A percentile compares a stretch with the other conserved stretches of the same genome.
phyloP scores from a whole-genome alignment of 2,888 invertebrate species.

The Drosophila lacicola region DNA sequence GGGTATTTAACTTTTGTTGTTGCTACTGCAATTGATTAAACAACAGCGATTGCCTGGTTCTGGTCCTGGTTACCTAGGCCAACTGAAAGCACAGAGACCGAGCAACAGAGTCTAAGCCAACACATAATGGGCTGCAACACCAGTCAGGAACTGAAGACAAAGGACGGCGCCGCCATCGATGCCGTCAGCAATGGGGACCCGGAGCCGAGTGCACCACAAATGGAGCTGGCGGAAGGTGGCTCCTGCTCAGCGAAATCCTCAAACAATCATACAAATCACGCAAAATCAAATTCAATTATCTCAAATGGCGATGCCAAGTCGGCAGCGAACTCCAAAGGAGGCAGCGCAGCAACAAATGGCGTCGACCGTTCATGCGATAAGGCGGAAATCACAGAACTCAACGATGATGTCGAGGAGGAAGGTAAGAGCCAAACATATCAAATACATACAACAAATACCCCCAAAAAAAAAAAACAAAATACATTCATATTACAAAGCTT shows the following conservation, averaged over 20 bases:
- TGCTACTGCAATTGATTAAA: constrained; percentile 80
- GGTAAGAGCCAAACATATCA: constrained; percentile 63
- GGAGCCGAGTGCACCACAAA: constrained; percentile 64
- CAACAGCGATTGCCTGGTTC: constrained; percentile 54
- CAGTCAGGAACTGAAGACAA: constrained; percentile 86
- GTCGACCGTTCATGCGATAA: constrained; percentile 73
- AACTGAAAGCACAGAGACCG: constrained; percentile 50
- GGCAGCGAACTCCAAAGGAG: constrained; percentile 29
- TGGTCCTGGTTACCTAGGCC: constrained; percentile 69
- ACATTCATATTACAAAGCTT: constrained; percentile 46
- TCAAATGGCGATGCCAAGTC: constrained; percentile 80
- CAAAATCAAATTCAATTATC: constrained; percentile 82
- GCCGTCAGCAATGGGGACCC: constrained; percentile 67
- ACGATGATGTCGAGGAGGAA: constrained; percentile 79
- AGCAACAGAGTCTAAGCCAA: constrained; percentile 35
- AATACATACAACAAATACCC: constrained; percentile 13
- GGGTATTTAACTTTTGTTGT: constrained; percentile 39
- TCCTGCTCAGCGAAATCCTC: constrained; percentile 52
- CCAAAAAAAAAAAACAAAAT: constrained; percentile 21
- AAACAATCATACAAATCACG: constrained; percentile 78
- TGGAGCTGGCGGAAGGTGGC: constrained; percentile 59
- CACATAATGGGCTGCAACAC: constrained; percentile 87
- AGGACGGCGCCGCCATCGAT: constrained; percentile 76
- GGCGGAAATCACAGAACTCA: constrained; percentile 79
- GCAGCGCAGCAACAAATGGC: constrained; percentile 65